A percentile compares a stretch with the other conserved stretches of the same genome.
These are phyloP conservation scores for Sporophila hypoxantha DNA, from an alignment of 2,113 vertebrate species.

Conservation along the genomic window DNA sequence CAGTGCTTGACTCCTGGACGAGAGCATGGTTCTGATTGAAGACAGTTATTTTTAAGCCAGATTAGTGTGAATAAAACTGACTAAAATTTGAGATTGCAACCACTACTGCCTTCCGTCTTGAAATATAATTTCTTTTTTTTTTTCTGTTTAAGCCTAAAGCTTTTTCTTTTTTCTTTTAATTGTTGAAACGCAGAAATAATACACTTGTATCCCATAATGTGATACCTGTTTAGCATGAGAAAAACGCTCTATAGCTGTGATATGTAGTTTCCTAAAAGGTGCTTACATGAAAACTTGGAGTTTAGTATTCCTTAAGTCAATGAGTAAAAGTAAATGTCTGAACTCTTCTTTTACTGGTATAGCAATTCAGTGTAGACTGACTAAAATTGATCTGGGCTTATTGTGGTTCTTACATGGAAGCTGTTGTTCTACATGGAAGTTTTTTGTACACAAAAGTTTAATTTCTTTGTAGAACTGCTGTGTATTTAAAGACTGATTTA, in stretches of 20 bases:
- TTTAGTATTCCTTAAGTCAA: neutral
- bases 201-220: neutral
- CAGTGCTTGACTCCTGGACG: neutral
- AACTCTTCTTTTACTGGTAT: neutral
- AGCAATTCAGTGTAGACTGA: neutral
- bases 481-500: neutral
- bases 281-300: neutral
- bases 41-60: neutral
- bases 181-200: neutral
- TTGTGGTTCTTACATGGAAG: neutral
- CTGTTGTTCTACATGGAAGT: neutral
- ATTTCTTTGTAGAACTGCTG: neutral
- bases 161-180: neutral
- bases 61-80: neutral
- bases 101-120: fast-evolving
- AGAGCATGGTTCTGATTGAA: neutral
- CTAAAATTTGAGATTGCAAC: neutral
- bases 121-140: neutral
- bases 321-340: neutral
- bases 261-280: neutral
- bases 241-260: neutral
- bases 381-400: neutral
- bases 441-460: neutral
- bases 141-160: neutral
- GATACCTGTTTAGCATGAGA: neutral